Evolutionary conservation across 2,113 vertebrate species (phyloP).

Genomic region (Calidris pygmaea): DNA sequence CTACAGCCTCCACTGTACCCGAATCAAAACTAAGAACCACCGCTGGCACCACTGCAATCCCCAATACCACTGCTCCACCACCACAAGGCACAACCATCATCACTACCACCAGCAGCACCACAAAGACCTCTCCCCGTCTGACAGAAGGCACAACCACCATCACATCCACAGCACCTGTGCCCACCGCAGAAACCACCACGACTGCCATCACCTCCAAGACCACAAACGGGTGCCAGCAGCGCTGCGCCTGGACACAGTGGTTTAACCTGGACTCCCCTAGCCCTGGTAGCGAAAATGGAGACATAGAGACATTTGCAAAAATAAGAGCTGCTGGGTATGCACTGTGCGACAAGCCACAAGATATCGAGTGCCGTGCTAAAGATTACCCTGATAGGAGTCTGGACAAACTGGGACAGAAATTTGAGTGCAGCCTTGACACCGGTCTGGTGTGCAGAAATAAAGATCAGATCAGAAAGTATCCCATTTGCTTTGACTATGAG

Average conservation of each 20-base stretch:
- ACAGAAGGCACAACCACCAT: not conserved
- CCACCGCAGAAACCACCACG: no score
- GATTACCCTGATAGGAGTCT: not conserved
- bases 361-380: not conserved
- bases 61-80: accelerated
- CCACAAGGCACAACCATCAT: no score
- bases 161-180: not conserved
- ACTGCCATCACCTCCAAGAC: not conserved
- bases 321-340: not conserved
- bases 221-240: not conserved
- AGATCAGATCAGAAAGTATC: not conserved
- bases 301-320: not conserved
- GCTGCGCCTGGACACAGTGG: not conserved
- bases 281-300: not conserved
- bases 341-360: not conserved
- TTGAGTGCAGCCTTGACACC: not conserved
- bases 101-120: not conserved
- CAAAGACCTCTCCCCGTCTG: no score
- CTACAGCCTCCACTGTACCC: not conserved
- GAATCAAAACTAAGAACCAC: not conserved
- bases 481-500: not conserved
- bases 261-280: not conserved
- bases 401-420: not conserved
- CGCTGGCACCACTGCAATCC: not conserved
- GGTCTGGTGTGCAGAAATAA: not conserved